Evolutionary conservation across 2,797 vertebrate genomes (phyloP).

Genomic region (Cuculus canorus): DNA sequence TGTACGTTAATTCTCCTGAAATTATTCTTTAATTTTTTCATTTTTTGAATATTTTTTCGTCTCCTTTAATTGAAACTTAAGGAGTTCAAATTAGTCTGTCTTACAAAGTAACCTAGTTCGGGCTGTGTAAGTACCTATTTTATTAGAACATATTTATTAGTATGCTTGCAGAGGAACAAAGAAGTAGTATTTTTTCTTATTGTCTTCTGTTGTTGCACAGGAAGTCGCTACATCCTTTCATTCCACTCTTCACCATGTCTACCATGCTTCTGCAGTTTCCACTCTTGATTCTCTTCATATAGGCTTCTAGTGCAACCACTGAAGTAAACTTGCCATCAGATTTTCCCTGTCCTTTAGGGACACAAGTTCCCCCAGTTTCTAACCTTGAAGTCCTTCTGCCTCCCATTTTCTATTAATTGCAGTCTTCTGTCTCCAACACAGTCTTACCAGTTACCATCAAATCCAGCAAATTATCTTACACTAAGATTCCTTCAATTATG

Average conservation of each 20-base stretch:
- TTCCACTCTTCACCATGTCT: background rate
- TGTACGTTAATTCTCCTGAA: background rate
- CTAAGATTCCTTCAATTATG: background rate
- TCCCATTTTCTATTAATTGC: background rate
- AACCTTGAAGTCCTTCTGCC: background rate
- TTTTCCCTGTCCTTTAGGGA: background rate
- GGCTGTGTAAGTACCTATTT: background rate
- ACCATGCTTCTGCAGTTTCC: background rate
- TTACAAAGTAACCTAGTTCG: background rate
- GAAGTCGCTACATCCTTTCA: background rate
- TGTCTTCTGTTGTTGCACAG: background rate
- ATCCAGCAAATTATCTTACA: background rate
- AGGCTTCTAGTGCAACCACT: background rate
- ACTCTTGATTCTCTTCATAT: background rate
- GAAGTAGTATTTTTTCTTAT: background rate
- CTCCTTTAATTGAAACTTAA: background rate
- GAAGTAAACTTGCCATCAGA: background rate
- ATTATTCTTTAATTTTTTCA: background rate
- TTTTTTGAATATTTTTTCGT: background rate
- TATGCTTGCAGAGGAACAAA: background rate
- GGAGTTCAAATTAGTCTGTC: background rate
- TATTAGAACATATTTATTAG: background rate
- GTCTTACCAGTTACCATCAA: background rate
- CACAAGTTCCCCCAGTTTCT: background rate
- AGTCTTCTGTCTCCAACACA: background rate